A percentile compares a stretch with the other conserved stretches of the same genome.
phyloP scores from a whole-genome alignment of 2,888 invertebrate species.

The Athripsodes cinereus region DNA sequence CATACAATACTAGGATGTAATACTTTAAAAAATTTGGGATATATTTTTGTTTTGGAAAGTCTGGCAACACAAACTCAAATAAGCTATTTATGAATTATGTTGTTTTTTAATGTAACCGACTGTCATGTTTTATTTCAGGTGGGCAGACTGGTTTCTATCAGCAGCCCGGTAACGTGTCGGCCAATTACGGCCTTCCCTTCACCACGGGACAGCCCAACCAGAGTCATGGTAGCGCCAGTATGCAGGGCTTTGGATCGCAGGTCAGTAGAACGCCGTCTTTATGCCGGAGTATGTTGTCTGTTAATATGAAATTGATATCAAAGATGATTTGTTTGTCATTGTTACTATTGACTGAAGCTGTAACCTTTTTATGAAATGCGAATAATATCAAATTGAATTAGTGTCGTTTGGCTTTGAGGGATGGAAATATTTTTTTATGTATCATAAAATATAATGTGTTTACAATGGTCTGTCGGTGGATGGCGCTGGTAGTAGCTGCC shows the following conservation, averaged over 20 bases:
- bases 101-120: background rate
- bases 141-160: slow-evolving; percentile 47
- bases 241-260: slow-evolving; percentile 40
- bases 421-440: too few relatives aligned
- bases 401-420: too few relatives aligned
- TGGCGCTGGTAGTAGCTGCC: too few relatives aligned
- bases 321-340: too few relatives aligned
- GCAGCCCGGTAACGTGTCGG: slow-evolving; percentile 38
- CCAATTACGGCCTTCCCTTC: slow-evolving; percentile 43
- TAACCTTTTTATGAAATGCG: too few relatives aligned
- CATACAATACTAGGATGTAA: too few relatives aligned
- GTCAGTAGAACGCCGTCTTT: slow-evolving; percentile 4
- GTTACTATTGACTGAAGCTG: too few relatives aligned
- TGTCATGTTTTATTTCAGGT: slow-evolving; percentile 32
- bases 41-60: too few relatives aligned
- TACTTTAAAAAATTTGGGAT: background rate
- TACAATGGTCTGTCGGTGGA: too few relatives aligned
- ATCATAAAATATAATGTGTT: too few relatives aligned
- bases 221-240: slow-evolving; percentile 41
- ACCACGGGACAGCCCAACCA: slow-evolving; percentile 36
- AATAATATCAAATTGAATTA: too few relatives aligned
- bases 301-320: background rate
- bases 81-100: background rate
- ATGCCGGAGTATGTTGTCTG: background rate
- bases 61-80: too few relatives aligned